A percentile compares a stretch with the other conserved stretches of the same genome.
Evolutionary conservation across 2,797 vertebrate species (phyloP).

Genomic region (Erpetoichthys calabaricus): DNA sequence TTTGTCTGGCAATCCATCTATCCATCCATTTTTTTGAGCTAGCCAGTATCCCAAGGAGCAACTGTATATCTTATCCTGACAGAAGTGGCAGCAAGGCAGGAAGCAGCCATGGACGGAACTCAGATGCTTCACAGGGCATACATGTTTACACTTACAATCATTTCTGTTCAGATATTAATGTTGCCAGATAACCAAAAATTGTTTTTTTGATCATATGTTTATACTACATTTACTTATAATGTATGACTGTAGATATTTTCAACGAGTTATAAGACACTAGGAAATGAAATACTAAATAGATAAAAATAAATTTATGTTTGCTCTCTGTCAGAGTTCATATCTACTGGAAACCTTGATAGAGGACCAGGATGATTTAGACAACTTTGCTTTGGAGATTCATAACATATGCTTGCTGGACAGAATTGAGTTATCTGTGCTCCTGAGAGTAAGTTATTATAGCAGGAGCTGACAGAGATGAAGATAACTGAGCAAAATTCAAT

Average conservation of each 20-base stretch:
- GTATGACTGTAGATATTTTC: constrained; percentile 40
- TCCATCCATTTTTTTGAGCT: too few species aligned
- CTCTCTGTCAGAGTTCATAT: constrained; percentile 83
- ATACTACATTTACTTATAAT: constrained; percentile 32
- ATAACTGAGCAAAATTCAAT: constrained; percentile 99
- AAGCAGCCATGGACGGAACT: too few species aligned
- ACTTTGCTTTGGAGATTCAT: constrained; percentile 75
- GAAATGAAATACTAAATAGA: constrained; percentile 75
- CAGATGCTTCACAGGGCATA: too few species aligned
- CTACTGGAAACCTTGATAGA: constrained; percentile 70
- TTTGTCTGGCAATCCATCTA: too few species aligned
- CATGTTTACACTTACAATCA: too few species aligned
- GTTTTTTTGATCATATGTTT: too few species aligned
- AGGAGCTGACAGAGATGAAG: constrained; percentile 97
- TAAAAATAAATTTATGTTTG: constrained; percentile 86
- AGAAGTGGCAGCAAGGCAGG: too few species aligned
- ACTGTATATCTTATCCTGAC: too few species aligned
- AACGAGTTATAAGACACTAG: constrained; percentile 28
- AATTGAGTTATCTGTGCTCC: constrained; percentile 95
- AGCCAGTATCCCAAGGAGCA: too few species aligned
- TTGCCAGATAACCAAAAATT: too few species aligned
- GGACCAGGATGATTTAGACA: constrained; percentile 82
- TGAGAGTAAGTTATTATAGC: constrained; percentile 96
- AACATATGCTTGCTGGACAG: constrained; percentile 81
- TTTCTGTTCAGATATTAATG: too few species aligned